A percentile compares a stretch with the other conserved stretches of the same genome.
Conservation (phyloP, 2,888 invertebrate genomes). For the Seira sanloemensis region DNA sequence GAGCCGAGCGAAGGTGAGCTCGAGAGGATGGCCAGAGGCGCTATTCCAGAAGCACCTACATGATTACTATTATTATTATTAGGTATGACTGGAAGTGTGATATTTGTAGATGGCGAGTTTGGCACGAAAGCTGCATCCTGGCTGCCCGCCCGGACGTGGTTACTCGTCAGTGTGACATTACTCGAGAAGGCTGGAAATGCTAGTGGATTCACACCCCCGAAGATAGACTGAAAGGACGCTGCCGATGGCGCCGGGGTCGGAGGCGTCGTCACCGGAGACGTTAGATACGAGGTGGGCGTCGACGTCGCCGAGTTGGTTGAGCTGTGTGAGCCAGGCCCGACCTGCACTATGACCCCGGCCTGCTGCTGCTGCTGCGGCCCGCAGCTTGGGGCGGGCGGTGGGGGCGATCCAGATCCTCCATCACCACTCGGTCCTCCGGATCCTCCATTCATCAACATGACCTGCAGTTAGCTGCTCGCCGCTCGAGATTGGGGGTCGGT, state of each 20-base stretch:
- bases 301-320: slow-evolving; percentile 38
- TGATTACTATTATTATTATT: not conserved
- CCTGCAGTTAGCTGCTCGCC: too few relatives aligned
- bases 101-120: slow-evolving; percentile 52
- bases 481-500: too few relatives aligned
- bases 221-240: slow-evolving; percentile 32
- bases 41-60: slow-evolving; percentile 25
- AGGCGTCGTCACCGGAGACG: slow-evolving; percentile 45
- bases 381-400: slow-evolving; percentile 41
- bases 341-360: slow-evolving; percentile 48
- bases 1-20: slow-evolving; percentile 46
- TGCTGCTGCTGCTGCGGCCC: not conserved
- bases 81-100: slow-evolving; percentile 56
- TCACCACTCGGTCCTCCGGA: slow-evolving; percentile 24
- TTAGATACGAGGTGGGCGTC: slow-evolving; percentile 41
- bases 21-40: slow-evolving; percentile 46
- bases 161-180: slow-evolving; percentile 52
- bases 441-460: slow-evolving; percentile 26
- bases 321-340: slow-evolving; percentile 43
- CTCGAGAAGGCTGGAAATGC: slow-evolving; percentile 55
- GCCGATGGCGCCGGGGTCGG: slow-evolving; percentile 52
- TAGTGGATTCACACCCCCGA: slow-evolving; percentile 35
- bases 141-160: slow-evolving; percentile 51
- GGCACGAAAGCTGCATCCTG: slow-evolving; percentile 59
- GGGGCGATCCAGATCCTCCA: slow-evolving; percentile 20